Percentiles rank a stretch among this genome's conserved stretches.
These are phyloP conservation scores for Myiotriccus ornatus DNA, from an alignment of 2,797 vertebrate genomes.

Conservation along the genomic window DNA sequence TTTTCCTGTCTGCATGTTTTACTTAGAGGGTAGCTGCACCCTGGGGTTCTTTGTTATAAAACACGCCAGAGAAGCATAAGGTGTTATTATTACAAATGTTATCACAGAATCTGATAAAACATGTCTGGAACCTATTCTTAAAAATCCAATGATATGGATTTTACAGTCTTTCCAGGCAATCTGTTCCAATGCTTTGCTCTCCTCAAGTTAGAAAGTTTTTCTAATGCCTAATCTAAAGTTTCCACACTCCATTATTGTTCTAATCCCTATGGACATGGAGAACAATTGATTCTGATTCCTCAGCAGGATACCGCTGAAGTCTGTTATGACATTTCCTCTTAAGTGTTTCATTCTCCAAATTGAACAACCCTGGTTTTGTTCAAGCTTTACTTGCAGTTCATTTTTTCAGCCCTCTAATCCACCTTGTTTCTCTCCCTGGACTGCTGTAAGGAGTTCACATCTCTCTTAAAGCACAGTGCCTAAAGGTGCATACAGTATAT, in stretches of 20 bases:
- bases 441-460: neutral
- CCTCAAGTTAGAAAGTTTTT: conserved; percentile 26
- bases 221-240: conserved; percentile 26
- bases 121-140: conserved; percentile 33
- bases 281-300: neutral
- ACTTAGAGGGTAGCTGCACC: neutral
- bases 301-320: conserved; percentile 19
- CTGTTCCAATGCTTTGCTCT: neutral
- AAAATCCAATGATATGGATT: conserved; percentile 52
- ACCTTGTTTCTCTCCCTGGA: neutral
- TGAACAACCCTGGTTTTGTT: neutral
- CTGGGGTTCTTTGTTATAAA: conserved; percentile 43
- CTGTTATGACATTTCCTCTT: conserved; percentile 24
- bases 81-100: conserved; percentile 4
- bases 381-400: conserved; percentile 12
- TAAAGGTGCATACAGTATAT: neutral
- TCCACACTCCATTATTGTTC: conserved; percentile 26
- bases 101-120: conserved; percentile 26
- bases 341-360: neutral
- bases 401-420: neutral
- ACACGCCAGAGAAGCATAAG: neutral
- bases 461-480: neutral
- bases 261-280: conserved; percentile 6
- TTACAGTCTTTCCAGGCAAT: conserved; percentile 28
- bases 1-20: neutral